phyloP scores from a whole-genome alignment of 1,140 invertebrate species.

The Nephotettix cincticeps region DNA sequence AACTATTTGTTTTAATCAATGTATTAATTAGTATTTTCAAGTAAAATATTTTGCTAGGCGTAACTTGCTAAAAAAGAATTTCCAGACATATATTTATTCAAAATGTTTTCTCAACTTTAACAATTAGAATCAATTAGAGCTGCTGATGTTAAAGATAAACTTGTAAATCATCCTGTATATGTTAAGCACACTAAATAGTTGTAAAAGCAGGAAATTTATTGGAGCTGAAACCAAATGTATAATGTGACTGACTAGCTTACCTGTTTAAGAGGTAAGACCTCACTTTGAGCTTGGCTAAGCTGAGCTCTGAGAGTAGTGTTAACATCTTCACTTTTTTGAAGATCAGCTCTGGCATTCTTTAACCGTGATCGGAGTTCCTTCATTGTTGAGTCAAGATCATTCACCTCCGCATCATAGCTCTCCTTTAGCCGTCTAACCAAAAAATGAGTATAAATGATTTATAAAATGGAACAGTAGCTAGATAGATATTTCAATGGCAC shows the following conservation, averaged over 20 bases:
- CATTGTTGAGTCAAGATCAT: conserved; percentile 54
- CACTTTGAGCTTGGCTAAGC: conserved; percentile 12
- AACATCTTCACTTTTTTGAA: conserved; percentile 56
- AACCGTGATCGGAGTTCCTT: conserved; percentile 55
- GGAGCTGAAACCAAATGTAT: background rate
- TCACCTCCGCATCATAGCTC: conserved; percentile 68
- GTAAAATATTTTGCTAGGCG: too few species aligned
- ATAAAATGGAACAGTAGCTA: too few species aligned
- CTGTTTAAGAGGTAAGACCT: background rate
- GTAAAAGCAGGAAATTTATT: background rate
- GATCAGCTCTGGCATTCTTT: conserved; percentile 56
- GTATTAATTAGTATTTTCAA: too few species aligned
- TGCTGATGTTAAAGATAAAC: too few species aligned
- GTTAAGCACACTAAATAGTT: background rate
- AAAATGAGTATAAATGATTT: too few species aligned
- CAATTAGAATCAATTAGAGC: too few species aligned
- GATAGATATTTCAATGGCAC: too few species aligned
- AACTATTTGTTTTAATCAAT: too few species aligned
- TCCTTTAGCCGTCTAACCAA: conserved; percentile 65
- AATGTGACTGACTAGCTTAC: background rate
- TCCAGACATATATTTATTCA: too few species aligned
- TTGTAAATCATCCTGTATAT: too few species aligned
- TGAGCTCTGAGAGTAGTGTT: background rate
- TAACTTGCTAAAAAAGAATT: too few species aligned
- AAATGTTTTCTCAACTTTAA: too few species aligned